These are phyloP conservation scores for Dicycla oo DNA, from an alignment of 2,888 invertebrate genomes.

Conservation along the genomic window DNA sequence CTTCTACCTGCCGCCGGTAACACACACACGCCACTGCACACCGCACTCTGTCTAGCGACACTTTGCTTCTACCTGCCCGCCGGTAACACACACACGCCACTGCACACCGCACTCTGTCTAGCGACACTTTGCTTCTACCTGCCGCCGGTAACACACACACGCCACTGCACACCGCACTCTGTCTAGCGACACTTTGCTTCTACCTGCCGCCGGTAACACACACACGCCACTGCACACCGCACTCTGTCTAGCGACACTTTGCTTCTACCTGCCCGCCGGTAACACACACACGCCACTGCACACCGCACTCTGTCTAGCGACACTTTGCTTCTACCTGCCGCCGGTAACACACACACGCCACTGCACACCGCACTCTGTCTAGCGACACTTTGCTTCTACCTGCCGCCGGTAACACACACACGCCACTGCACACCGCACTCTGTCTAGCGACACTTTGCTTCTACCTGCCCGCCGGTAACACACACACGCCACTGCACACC, in stretches of 20 bases:
- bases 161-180: too few relatives aligned
- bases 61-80: conserved; percentile 97
- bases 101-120: background rate
- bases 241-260: background rate
- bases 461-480: conserved; percentile 96
- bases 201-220: conserved; percentile 96
- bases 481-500: too few relatives aligned
- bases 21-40: too few relatives aligned
- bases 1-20: conserved; percentile 97
- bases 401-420: conserved; percentile 97
- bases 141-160: conserved; percentile 96
- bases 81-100: too few relatives aligned
- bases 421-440: too few relatives aligned
- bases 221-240: too few relatives aligned
- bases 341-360: too few relatives aligned
- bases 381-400: conserved; percentile 91
- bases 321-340: conserved; percentile 96
- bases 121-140: conserved; percentile 93
- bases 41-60: background rate
- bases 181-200: conserved; percentile 88
- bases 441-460: conserved; percentile 86
- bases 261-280: conserved; percentile 97
- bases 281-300: too few relatives aligned
- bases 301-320: background rate
- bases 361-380: background rate